These are phyloP conservation scores for Cosmopolites sordidus DNA, from an alignment of 2,888 invertebrate genomes.

Conservation along the genomic window DNA sequence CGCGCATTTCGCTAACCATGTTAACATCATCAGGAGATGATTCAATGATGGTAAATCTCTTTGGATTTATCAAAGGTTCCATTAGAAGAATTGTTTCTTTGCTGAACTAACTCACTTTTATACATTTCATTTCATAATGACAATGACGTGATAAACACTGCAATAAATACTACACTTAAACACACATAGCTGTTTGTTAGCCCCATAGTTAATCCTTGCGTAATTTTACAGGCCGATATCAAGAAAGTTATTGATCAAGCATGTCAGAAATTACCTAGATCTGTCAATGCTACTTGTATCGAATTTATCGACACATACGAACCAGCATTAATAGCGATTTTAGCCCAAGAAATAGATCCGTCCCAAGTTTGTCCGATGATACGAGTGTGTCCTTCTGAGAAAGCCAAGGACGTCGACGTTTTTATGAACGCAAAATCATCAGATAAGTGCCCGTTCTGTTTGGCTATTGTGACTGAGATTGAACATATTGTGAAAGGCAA, in stretches of 20 bases:
- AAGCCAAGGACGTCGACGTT: conserved; percentile 53
- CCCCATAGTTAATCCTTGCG: too few species aligned
- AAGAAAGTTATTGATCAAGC: conserved; percentile 63
- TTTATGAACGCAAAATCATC: conserved; percentile 55
- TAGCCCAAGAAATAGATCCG: conserved; percentile 77
- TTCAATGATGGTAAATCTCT: too few species aligned
- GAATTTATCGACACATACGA: conserved; percentile 77
- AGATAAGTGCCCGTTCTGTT: conserved; percentile 75
- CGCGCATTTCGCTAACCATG: too few species aligned
- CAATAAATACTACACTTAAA: too few species aligned
- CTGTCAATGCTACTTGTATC: conserved; percentile 62
- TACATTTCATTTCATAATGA: too few species aligned
- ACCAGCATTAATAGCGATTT: conserved; percentile 70
- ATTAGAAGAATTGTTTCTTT: not conserved
- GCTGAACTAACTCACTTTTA: too few species aligned
- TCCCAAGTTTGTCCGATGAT: conserved; percentile 70
- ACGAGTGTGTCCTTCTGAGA: conserved; percentile 55
- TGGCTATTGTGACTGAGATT: conserved; percentile 76
- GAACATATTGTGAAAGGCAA: conserved; percentile 68
- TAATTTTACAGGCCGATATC: conserved; percentile 65
- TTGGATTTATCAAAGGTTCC: too few species aligned
- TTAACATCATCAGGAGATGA: too few species aligned
- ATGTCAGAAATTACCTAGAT: conserved; percentile 63
- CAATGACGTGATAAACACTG: too few species aligned
- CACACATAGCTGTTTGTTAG: too few species aligned